These are phyloP conservation scores for Hydriomena furcata DNA, from an alignment of 2,888 invertebrate species.

Conservation along the genomic window DNA sequence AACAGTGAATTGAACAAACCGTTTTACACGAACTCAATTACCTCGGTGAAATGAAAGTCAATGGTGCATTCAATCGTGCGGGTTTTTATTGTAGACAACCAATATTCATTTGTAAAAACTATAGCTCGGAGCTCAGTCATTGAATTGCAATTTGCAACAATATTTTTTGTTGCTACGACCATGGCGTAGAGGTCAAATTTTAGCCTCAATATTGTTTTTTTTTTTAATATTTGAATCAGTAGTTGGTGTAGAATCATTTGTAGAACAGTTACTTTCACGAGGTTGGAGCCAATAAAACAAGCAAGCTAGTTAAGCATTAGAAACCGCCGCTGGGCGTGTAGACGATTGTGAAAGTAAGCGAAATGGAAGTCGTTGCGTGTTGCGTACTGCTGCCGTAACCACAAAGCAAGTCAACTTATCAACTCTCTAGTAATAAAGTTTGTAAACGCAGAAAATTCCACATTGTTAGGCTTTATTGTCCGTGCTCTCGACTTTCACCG, in stretches of 20 bases:
- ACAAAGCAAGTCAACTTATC: conserved; percentile 15
- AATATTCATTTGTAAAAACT: background rate
- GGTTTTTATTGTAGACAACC: background rate
- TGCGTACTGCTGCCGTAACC: conserved; percentile 40
- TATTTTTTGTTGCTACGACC: background rate
- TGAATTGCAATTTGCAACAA: background rate
- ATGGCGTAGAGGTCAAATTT: too few species aligned
- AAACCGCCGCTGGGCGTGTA: conserved; percentile 49
- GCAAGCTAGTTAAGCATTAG: conserved; percentile 43
- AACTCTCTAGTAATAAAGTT: conserved; percentile 7
- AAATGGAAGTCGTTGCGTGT: conserved; percentile 54
- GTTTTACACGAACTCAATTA: background rate
- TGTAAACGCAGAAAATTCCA: background rate
- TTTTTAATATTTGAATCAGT: too few species aligned
- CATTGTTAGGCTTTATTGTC: background rate
- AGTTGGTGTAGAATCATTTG: too few species aligned
- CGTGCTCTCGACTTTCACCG: conserved; percentile 29
- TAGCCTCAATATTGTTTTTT: too few species aligned
- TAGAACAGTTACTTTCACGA: conserved; percentile 8
- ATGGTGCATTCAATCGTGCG: conserved; percentile 7
- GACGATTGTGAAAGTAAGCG: conserved; percentile 75
- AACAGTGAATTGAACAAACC: conserved; percentile 7
- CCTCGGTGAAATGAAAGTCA: conserved; percentile 10
- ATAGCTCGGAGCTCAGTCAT: background rate
- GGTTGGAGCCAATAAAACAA: conserved; percentile 14